These are phyloP conservation scores for Fratercula arctica DNA, from an alignment of 2,797 vertebrate genomes.

Conservation along the genomic window DNA sequence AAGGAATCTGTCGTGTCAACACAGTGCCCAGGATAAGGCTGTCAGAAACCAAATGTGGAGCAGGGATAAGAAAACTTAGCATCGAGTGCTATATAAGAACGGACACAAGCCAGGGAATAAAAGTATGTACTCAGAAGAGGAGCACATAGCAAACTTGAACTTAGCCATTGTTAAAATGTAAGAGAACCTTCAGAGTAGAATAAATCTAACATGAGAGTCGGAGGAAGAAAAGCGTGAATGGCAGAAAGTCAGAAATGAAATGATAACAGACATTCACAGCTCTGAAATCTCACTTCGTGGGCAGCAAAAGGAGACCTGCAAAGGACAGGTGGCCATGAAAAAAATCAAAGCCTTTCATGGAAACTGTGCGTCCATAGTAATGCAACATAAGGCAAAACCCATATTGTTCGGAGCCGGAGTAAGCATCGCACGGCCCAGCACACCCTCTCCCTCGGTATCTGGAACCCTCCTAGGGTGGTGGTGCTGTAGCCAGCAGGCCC, in stretches of 20 bases:
- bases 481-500: slow-evolving; percentile 28
- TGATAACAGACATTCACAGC: background rate
- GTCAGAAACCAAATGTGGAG: background rate
- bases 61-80: background rate
- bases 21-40: background rate
- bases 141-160: background rate
- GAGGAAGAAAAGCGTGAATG: background rate
- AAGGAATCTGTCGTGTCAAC: slow-evolving; percentile 21
- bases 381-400: slow-evolving; percentile 39
- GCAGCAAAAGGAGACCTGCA: slow-evolving; percentile 8
- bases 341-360: background rate
- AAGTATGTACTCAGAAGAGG: background rate
- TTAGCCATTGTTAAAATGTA: background rate
- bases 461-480: slow-evolving; percentile 3
- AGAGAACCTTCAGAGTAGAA: background rate
- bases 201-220: background rate
- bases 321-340: slow-evolving; percentile 6
- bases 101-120: background rate
- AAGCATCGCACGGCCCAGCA: background rate
- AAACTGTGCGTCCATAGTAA: slow-evolving; percentile 16
- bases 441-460: slow-evolving; percentile 30
- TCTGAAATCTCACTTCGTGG: background rate
- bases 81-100: background rate
- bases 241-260: background rate
- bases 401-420: slow-evolving; percentile 3